These are phyloP conservation scores for Polypedilum pembai DNA, from an alignment of 1,140 invertebrate species.

Conservation along the genomic window DNA sequence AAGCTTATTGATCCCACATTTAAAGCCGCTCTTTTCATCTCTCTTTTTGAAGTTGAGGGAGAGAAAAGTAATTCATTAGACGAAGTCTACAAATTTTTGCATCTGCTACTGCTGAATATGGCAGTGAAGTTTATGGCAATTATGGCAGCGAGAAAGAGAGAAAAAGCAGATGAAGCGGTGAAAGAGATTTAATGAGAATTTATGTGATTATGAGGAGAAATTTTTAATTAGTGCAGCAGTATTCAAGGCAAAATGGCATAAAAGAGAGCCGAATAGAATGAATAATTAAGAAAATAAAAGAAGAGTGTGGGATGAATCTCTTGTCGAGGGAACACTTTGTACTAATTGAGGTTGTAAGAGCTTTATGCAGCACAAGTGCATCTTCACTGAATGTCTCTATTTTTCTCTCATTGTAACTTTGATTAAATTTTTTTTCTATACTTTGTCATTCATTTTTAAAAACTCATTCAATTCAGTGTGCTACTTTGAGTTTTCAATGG, in stretches of 20 bases:
- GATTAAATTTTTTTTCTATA: neutral
- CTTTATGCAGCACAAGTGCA: neutral
- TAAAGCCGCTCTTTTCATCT: too few relatives aligned
- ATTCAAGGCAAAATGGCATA: neutral
- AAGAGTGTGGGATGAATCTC: neutral
- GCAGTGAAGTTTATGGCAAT: conserved; percentile 5
- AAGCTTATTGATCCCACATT: too few relatives aligned
- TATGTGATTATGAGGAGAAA: conserved; percentile 18
- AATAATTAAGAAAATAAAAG: neutral
- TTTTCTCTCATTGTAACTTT: too few relatives aligned
- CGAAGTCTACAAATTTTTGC: neutral
- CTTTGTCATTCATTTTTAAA: neutral
- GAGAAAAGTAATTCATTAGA: neutral
- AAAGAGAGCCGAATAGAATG: neutral
- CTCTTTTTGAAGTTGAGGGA: too few relatives aligned
- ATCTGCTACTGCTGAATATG: conserved; percentile 3
- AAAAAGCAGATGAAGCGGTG: conserved; percentile 9
- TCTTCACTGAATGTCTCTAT: too few relatives aligned
- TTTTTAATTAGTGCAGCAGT: conserved; percentile 1
- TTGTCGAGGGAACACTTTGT: conserved; percentile 3
- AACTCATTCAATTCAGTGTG: neutral
- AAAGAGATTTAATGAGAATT: conserved; percentile 19
- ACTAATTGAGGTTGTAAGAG: conserved; percentile 17
- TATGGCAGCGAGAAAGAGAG: neutral
- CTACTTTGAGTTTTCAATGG: neutral